Evolutionary conservation across 2,888 invertebrate species (phyloP), one percentile per base, ranked within the genome.

Genomic region (Drosophila acutilabella): DNA sequence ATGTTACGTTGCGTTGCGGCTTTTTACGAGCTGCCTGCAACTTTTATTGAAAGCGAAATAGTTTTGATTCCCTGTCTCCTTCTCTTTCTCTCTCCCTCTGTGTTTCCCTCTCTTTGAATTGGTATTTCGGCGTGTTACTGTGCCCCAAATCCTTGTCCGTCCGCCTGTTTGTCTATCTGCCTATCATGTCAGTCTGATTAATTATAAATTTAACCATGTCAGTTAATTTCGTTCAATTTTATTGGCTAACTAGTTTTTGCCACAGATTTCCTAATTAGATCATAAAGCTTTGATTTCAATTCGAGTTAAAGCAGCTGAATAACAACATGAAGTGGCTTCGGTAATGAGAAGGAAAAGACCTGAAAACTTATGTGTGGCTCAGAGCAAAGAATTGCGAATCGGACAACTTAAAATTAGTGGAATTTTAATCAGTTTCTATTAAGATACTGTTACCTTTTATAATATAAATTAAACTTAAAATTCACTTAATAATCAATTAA

Each of bases 41-140:
- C 64, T 69, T 72, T 61, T 65, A 71, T 71, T 79, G 65, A 53
- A 84, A 75, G 66, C 60, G 64, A 80, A 77, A 74, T 68, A 77
- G 77, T 74, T 76, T 80, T 54, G 50, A 59, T 54, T 69, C 48
- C 50, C n/a, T n/a, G n/a, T 6, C 20, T 20, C 20, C 4, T 4
- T 20, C 41, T 41, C 8, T 7, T n/a, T 45, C n/a, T 47, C 13
- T 6, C 30, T 6, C 14, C 18, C 16, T 26, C 26, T 41, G 11
- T 33, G 23, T 23, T 23, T 23, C 23, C 23, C 33, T n/a, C n/a
- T 18, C 18, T 66, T n/a, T 52, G 33, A 2, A 8, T 30, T 8
- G 48, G 14, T 6, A 30, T 45, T 45, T 52, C 44, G 14, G 20
- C 14, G 11, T 41, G n/a, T 41, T 44, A 33, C 11, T 51, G 11